phyloP scores from a whole-genome alignment of 2,113 vertebrate genomes.

The Siniperca knerii region DNA sequence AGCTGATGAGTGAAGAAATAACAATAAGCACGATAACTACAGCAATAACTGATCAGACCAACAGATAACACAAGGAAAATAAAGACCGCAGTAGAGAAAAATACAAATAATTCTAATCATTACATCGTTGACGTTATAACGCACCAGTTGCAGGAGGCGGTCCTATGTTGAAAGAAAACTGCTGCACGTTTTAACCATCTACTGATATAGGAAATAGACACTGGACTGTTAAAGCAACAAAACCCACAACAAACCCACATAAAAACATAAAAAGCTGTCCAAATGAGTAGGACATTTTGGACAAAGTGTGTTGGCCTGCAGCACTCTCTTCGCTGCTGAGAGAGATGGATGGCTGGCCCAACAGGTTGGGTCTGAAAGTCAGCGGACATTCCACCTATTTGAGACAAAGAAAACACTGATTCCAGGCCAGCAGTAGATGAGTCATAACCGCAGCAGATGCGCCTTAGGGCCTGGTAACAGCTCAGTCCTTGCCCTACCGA shows the following conservation, averaged over 20 bases:
- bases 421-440: slow-evolving; percentile 63
- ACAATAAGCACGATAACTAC: not conserved
- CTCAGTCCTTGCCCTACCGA: not conserved
- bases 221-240: not conserved
- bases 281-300: not conserved
- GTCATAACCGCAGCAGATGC: slow-evolving; percentile 68
- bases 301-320: not conserved
- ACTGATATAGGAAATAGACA: not conserved
- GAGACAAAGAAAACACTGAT: slow-evolving; percentile 73
- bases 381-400: slow-evolving; percentile 66
- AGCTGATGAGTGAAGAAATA: slow-evolving; percentile 6
- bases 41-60: not conserved
- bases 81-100: not conserved
- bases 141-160: not conserved
- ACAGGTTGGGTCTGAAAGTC: slow-evolving; percentile 77
- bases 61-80: slow-evolving; percentile 16
- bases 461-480: slow-evolving; percentile 60
- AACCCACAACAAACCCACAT: too few relatives aligned
- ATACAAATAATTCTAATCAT: slow-evolving; percentile 35
- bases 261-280: not conserved
- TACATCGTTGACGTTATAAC: slow-evolving; percentile 14
- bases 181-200: not conserved
- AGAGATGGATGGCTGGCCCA: slow-evolving; percentile 26
- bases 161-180: not conserved
- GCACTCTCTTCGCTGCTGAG: not conserved